Conservation (phyloP, 2,113 vertebrate genomes). For the Opisthocomus hoazin region DNA sequence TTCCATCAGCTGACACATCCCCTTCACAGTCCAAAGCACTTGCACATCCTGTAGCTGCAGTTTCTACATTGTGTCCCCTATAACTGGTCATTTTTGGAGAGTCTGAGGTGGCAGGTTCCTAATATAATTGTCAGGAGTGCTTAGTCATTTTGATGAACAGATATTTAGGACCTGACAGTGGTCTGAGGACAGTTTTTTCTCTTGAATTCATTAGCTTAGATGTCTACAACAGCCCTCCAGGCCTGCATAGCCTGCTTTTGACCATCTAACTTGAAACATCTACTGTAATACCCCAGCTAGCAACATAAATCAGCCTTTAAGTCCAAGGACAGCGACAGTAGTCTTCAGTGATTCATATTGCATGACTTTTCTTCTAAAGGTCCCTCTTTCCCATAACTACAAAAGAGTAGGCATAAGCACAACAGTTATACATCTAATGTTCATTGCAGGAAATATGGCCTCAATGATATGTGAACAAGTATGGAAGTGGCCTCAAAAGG, state of each 20-base stretch:
- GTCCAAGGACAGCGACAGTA: not conserved
- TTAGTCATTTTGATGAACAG: not conserved
- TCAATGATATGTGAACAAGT: not conserved
- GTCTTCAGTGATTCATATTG: not conserved
- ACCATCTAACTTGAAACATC: not conserved
- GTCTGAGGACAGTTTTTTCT: not conserved
- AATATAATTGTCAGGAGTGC: not conserved
- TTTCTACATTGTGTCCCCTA: not conserved
- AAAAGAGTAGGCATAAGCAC: not conserved
- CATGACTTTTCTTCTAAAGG: not conserved
- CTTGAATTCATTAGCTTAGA: not conserved
- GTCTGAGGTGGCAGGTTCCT: not conserved
- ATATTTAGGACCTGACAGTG: not conserved
- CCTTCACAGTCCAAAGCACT: not conserved
- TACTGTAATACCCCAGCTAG: not conserved
- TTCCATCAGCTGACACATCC: not conserved
- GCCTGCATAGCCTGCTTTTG: not conserved
- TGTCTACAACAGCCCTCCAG: not conserved
- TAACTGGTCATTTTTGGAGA: not conserved
- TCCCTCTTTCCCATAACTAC: not conserved
- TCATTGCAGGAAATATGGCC: not conserved
- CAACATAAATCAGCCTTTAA: not conserved
- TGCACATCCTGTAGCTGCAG: not conserved
- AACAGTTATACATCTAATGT: not conserved
- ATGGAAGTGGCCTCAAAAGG: not conserved